Percentiles rank a stretch among this genome's conserved stretches.
Conservation (phyloP, 2,113 vertebrate species). For the Struthio camelus region DNA sequence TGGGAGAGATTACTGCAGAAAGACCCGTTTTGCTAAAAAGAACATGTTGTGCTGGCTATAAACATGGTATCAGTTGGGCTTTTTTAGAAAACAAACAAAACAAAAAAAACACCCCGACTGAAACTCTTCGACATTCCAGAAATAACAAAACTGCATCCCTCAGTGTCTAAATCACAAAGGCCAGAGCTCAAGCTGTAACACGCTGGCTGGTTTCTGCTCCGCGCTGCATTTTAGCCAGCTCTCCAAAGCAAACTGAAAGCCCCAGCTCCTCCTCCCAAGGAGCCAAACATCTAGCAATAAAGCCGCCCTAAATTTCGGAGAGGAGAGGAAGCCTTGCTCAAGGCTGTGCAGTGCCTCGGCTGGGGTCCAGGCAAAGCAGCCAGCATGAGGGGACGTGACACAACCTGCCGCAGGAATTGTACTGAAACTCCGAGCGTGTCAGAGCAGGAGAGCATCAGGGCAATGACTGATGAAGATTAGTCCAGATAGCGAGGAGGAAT, state of each 20-base stretch:
- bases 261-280: constrained; percentile 35
- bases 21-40: not conserved
- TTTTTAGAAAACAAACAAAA: constrained; percentile 36
- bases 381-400: constrained; percentile 68
- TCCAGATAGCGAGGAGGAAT: constrained; percentile 66
- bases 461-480: constrained; percentile 73
- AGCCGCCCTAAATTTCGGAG: constrained; percentile 53
- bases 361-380: constrained; percentile 48
- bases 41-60: not conserved
- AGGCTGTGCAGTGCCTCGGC: constrained; percentile 39
- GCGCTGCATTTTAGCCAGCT: not conserved
- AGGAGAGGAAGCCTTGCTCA: constrained; percentile 64
- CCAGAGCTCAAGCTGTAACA: constrained; percentile 58
- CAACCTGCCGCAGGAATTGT: constrained; percentile 71
- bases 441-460: constrained; percentile 64
- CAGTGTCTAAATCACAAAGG: constrained; percentile 20
- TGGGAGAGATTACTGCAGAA: not conserved
- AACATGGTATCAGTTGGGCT: not conserved
- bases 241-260: constrained; percentile 28
- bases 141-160: constrained; percentile 60
- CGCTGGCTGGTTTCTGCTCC: constrained; percentile 28
- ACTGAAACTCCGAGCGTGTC: constrained; percentile 71
- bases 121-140: constrained; percentile 70
- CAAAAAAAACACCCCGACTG: constrained; percentile 19
- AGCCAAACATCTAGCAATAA: constrained; percentile 43